These are phyloP conservation scores for Phymorhynchus buccinoides DNA, from an alignment of 1,140 invertebrate genomes.

Conservation along the genomic window DNA sequence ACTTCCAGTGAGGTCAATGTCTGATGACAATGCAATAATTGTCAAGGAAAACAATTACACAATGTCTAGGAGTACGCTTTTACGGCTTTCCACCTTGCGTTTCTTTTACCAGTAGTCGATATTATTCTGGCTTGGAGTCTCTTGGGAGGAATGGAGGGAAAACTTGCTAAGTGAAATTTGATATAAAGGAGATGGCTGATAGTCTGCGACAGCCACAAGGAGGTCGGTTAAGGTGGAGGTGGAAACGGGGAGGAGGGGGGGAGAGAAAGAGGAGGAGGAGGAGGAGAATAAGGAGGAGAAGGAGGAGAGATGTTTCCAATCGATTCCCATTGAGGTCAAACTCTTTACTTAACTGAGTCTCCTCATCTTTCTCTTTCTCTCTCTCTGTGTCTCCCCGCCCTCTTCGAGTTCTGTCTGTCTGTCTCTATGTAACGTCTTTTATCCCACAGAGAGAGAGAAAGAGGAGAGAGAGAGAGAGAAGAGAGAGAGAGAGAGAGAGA, in stretches of 20 bases:
- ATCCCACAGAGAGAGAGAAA: neutral
- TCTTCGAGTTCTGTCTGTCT: too few species aligned
- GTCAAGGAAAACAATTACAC: too few species aligned
- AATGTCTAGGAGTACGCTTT: too few species aligned
- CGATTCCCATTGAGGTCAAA: too few species aligned
- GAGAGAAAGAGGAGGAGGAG: neutral
- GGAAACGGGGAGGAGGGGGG: neutral
- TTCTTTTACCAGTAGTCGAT: constrained; percentile 37
- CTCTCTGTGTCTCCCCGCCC: too few species aligned
- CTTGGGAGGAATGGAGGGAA: neutral
- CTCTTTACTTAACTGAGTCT: too few species aligned
- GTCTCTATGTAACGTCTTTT: too few species aligned
- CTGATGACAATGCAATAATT: too few species aligned
- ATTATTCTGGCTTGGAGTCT: neutral
- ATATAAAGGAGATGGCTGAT: constrained; percentile 32
- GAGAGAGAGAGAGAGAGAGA: neutral
- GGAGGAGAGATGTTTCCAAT: neutral
- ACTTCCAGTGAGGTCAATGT: too few species aligned
- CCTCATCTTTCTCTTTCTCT: too few species aligned
- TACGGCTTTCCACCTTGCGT: too few species aligned
- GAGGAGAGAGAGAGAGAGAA: neutral
- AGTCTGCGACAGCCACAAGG: neutral
- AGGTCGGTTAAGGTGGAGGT: neutral
- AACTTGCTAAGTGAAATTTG: constrained; percentile 39
- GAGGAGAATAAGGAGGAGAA: neutral